Percentiles rank a stretch among this genome's conserved stretches.
phyloP scores from a whole-genome alignment of 2,113 vertebrate genomes.

The Pontoporia blainvillei region DNA sequence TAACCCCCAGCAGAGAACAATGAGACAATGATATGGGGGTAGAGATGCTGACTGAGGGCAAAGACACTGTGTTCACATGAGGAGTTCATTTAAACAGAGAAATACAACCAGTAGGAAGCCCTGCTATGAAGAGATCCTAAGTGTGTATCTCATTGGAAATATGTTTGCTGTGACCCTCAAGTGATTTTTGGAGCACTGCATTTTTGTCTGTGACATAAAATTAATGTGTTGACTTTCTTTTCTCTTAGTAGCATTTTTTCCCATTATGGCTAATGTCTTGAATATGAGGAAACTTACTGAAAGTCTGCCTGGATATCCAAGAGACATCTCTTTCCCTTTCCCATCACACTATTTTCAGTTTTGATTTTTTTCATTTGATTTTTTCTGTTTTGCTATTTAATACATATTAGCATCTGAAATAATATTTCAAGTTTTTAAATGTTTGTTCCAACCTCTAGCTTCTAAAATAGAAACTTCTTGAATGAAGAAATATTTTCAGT shows the following conservation, averaged over 20 bases:
- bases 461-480: not conserved
- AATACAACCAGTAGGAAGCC: not conserved
- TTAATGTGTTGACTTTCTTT: not conserved
- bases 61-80: rapidly evolving
- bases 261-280: not conserved
- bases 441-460: not conserved
- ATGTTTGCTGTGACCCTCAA: not conserved
- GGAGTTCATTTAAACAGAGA: not conserved
- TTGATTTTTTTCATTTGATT: not conserved
- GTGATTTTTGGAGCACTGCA: not conserved
- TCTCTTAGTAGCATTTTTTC: not conserved
- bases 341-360: not conserved
- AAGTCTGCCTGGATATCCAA: not conserved
- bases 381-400: not conserved
- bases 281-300: not conserved
- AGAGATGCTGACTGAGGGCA: not conserved
- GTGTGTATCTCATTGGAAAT: not conserved
- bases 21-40: not conserved
- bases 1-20: not conserved
- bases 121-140: not conserved
- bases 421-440: not conserved
- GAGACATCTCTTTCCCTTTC: not conserved
- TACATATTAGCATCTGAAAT: not conserved
- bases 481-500: not conserved
- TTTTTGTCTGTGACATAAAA: not conserved